phyloP scores from a whole-genome alignment of 92 coral and sea anemone species.

The Meandrina meandrites region DNA sequence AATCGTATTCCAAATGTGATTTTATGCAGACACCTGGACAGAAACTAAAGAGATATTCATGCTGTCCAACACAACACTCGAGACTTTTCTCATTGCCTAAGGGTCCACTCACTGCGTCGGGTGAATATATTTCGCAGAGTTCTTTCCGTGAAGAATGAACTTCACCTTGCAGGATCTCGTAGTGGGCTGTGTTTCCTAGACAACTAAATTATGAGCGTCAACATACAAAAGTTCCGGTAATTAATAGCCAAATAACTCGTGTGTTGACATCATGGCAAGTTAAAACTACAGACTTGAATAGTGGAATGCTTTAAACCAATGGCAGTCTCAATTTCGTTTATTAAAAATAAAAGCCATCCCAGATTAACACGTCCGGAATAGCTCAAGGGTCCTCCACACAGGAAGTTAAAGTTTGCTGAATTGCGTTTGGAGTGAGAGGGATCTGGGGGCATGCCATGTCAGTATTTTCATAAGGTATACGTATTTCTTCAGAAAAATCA shows the following conservation, averaged over 20 bases:
- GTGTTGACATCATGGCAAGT: not conserved
- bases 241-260: too few relatives aligned
- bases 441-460: too few relatives aligned
- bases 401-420: too few relatives aligned
- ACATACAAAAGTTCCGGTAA: not conserved
- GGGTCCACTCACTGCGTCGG: not conserved
- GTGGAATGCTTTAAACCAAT: not conserved
- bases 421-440: too few relatives aligned
- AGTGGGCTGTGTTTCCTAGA: not conserved
- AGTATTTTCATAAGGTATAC: too few relatives aligned
- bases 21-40: not conserved
- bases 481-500: too few relatives aligned
- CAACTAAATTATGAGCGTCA: not conserved
- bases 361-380: too few relatives aligned
- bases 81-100: not conserved
- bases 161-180: not conserved
- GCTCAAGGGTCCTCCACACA: too few relatives aligned
- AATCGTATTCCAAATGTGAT: not conserved
- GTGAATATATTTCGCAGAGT: not conserved
- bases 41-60: not conserved
- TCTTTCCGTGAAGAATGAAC: not conserved
- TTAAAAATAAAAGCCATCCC: too few relatives aligned
- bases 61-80: not conserved
- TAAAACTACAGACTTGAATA: not conserved
- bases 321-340: too few relatives aligned